These are phyloP conservation scores for Bos indicus DNA, from an alignment of 2,113 vertebrate species.

Conservation along the genomic window DNA sequence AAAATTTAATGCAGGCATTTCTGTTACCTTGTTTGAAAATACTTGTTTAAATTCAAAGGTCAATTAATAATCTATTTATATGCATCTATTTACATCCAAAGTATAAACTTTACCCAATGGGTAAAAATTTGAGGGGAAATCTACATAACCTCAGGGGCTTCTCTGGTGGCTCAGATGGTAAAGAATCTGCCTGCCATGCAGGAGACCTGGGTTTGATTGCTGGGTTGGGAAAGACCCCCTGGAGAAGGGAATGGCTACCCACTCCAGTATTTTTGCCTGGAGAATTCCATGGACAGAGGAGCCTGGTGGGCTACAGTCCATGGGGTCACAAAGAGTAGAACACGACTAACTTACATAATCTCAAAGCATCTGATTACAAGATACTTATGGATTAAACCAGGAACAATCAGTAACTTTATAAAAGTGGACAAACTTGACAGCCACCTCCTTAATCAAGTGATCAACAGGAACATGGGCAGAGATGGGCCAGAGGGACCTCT, in stretches of 20 bases:
- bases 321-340: not conserved
- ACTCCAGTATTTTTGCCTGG: not conserved
- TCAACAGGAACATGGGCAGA: too few relatives aligned
- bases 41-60: not conserved
- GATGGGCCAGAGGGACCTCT: not conserved
- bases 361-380: not conserved
- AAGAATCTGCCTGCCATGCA: not conserved
- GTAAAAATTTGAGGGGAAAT: not conserved
- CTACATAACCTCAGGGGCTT: not conserved
- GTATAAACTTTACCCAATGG: not conserved
- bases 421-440: not conserved
- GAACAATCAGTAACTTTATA: not conserved
- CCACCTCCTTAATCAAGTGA: too few relatives aligned
- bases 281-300: not conserved
- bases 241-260: not conserved
- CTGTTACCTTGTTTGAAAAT: not conserved
- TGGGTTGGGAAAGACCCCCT: not conserved
- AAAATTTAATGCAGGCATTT: not conserved
- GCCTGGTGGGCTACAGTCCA: not conserved
- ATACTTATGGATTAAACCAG: not conserved
- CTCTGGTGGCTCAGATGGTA: not conserved
- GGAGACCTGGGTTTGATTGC: not conserved
- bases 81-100: not conserved
- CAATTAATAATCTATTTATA: not conserved
- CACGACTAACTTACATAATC: not conserved